Conservation (phyloP, 2,888 invertebrate species). For the Chrysolina americana region DNA sequence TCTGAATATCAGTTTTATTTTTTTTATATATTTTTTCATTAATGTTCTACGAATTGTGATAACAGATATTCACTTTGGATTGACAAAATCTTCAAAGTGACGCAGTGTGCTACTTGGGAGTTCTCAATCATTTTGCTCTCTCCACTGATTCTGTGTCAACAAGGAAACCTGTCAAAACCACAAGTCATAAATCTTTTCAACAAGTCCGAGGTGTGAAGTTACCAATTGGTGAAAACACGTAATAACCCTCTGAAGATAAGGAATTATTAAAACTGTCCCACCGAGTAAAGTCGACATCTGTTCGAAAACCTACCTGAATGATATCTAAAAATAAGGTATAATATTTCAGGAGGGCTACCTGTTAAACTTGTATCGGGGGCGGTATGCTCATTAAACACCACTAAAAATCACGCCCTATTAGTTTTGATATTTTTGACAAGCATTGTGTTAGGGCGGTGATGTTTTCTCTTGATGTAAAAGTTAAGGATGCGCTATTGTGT, state of each 20-base stretch:
- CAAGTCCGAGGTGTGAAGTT: slow-evolving; percentile 16
- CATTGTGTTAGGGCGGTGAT: slow-evolving; percentile 54
- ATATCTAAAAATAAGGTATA: slow-evolving; percentile 50
- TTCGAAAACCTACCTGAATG: slow-evolving; percentile 33
- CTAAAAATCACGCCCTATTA: slow-evolving; percentile 51
- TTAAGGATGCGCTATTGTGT: slow-evolving; percentile 48
- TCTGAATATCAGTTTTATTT: no score
- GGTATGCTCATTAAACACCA: slow-evolving; percentile 53
- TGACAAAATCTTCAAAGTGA: no score
- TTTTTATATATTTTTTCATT: no score
- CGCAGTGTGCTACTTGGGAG: background rate
- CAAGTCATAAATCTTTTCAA: slow-evolving; percentile 7
- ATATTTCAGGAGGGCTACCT: slow-evolving; percentile 57
- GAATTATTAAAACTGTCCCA: slow-evolving; percentile 15
- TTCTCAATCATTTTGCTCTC: background rate
- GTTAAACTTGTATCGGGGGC: slow-evolving; percentile 55
- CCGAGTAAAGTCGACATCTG: slow-evolving; percentile 36
- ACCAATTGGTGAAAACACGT: slow-evolving; percentile 11
- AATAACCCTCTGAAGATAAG: slow-evolving; percentile 8
- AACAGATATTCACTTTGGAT: no score
- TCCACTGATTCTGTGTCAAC: background rate
- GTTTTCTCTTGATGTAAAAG: slow-evolving; percentile 44
- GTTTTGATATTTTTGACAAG: slow-evolving; percentile 51
- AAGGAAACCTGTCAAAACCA: background rate
- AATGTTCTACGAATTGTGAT: no score